Conservation (phyloP, 2,888 invertebrate genomes). For the Tribolium freemani region DNA sequence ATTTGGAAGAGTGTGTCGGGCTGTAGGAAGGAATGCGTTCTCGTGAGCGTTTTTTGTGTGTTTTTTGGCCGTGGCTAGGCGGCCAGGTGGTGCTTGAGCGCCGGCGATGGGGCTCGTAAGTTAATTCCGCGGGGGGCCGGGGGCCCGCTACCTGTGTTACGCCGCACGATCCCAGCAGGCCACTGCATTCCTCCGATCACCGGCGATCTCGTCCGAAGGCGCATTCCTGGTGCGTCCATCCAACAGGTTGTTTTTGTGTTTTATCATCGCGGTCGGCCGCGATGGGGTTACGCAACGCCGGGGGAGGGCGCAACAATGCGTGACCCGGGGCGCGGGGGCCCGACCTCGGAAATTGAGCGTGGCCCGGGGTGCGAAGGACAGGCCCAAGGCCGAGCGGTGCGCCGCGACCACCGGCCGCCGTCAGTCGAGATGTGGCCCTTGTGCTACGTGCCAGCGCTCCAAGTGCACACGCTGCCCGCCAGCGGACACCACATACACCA, state of each 20-base stretch:
- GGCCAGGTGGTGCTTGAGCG: conserved; percentile 20
- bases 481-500: conserved; percentile 39
- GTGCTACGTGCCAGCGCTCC: conserved; percentile 64
- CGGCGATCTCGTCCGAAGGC: conserved; percentile 56
- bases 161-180: conserved; percentile 68
- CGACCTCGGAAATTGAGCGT: conserved; percentile 65
- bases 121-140: conserved; percentile 46
- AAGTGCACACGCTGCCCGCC: conserved; percentile 62
- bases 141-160: conserved; percentile 65
- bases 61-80: background rate
- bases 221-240: conserved; percentile 48
- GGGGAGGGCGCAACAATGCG: conserved; percentile 43
- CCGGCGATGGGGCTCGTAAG: background rate
- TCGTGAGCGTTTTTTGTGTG: no score
- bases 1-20: no score
- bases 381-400: conserved; percentile 61
- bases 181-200: conserved; percentile 71
- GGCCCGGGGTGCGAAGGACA: conserved; percentile 65
- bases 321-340: conserved; percentile 63
- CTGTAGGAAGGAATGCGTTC: no score
- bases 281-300: conserved; percentile 14
- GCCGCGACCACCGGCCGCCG: conserved; percentile 35
- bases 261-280: conserved; percentile 30
- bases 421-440: conserved; percentile 65
- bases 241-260: conserved; percentile 44